Evolutionary conservation across 2,888 invertebrate genomes (phyloP), one percentile per base, ranked within the genome.

Genomic region (Lycophotia porphyrea): DNA sequence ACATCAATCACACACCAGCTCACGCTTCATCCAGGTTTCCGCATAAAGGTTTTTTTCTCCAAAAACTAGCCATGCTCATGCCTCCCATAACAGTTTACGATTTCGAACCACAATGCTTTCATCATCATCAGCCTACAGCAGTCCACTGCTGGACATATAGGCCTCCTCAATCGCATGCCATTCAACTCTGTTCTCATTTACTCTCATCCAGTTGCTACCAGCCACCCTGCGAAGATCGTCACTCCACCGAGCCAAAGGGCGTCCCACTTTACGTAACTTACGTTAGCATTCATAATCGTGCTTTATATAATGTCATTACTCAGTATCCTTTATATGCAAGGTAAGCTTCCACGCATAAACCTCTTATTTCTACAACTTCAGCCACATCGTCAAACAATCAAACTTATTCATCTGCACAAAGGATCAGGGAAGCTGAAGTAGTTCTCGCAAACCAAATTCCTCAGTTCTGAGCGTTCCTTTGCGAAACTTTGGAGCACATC

Each of bases 391-490:
- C 49, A 27, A 86, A 86, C 84, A 84, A 84, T 84, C 64, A 85
- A 82, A 82, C 71, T 78, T 84, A 85, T 80, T 68, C 81, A 76
- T 70, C 76, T 74, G 71, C 67, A 80, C 74, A 72, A 81, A 79
- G 81, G 72, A 81, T 80, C 87, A 74, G 78, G 78, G 69, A 81
- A 81, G 67, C 78, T 89, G 87, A 86, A 93, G 91, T 90, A 86
- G 85, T 84, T 88, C 91, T 91, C 84, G 80, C 86, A 58, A 90
- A 89, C 90, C 90, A 90, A 93, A 92, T 92, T 92, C 88, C 90
- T 92, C 90, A 89, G 91, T 90, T 88, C 88, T 90, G 92, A 90
- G 88, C 88, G 89, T 92, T 92, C 92, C 92, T 94, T 93, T 93
- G 89, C 91, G 89, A 88, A 93, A 91, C 91, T 90, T 89, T 86